Percentiles rank a stretch among this genome's conserved stretches.
Evolutionary conservation across 64 coral and sea anemone species (phyloP).

Genomic region (Dendronephthya gigantea): DNA sequence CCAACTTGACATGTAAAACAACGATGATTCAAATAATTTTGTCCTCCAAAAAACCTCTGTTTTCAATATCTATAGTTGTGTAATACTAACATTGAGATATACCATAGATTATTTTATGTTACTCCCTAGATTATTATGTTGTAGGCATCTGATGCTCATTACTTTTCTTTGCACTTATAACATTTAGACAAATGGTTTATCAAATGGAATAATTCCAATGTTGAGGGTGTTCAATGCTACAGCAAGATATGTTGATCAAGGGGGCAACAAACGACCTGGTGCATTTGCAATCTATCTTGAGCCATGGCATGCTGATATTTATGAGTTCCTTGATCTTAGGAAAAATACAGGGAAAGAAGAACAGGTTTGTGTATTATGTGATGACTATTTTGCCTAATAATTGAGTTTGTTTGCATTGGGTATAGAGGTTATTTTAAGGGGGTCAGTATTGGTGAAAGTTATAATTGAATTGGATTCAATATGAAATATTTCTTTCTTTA

Average conservation of each 20-base stretch:
- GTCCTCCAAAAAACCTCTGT: no score
- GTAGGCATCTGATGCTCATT: background rate
- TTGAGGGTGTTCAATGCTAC: conserved; percentile 85
- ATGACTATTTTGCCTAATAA: no score
- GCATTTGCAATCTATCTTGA: conserved; percentile 96
- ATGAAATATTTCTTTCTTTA: conserved; percentile 1
- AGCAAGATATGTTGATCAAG: conserved; percentile 96
- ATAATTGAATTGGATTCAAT: background rate
- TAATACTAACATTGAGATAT: no score
- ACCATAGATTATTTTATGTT: no score
- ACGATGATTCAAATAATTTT: no score
- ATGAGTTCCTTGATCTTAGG: conserved; percentile 79
- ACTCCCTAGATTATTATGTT: no score
- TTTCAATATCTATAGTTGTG: no score
- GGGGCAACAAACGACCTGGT: conserved; percentile 88
- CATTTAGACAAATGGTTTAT: conserved; percentile 76
- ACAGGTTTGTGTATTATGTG: conserved; percentile 55
- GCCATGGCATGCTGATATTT: conserved; percentile 91
- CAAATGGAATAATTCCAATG: conserved; percentile 88
- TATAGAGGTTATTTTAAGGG: no score
- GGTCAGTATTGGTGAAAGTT: no score
- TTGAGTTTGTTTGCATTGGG: no score
- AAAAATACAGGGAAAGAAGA: conserved; percentile 97
- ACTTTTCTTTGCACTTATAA: background rate
- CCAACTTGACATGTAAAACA: no score